Base-by-base conservation (phyloP, 2,113 vertebrate species). In the Meriones unguiculatus region DNA sequence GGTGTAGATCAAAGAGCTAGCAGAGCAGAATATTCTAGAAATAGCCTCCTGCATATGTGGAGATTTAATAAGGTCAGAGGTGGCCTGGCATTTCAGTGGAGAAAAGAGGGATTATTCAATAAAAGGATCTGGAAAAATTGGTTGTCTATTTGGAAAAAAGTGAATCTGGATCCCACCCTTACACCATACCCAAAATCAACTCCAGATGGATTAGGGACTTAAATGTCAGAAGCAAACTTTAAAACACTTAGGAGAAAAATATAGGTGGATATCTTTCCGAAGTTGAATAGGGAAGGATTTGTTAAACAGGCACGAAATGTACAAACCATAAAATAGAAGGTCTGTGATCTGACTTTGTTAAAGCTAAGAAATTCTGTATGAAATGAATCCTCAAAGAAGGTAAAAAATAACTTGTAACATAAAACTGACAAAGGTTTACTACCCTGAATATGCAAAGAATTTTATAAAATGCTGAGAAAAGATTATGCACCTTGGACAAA, bases 141-240 rank as follows among this genome's bases (percentile, higher is more conserved):
- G 96, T 98, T 97, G 96, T 97, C 95, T 94, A 85, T 91, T 97
- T 97, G 97, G 97, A 97, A 98, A 96, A 97, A 97, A 97, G 87
- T 77, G 93, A 95, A 96, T 94, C 95, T 97, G 96, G 94, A 96
- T 96, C 86, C 94, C 96, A 97, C 94, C 90, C 96, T 97, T 96
- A 95, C 97, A 97, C 94, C 96, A 91, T 94, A 97, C 97, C 87
- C 13, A 52, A 97, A 97, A 98, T 97, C 96, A 97, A 97, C 81
- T 98, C 97, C 97, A 98, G 97, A 97, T 97, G 97, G 95, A 97
- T 96, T 89, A 96, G 65, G 76, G 82, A 97, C 91, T 97, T 95
- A 97, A 97, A 97, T 98, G 97, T 97, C 97, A 97, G 97, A 95
- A 97, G 90, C 97, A 98, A 95, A 95, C 82, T 96, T 96, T 97